phyloP scores from a whole-genome alignment of 92 coral and sea anemone genomes.

The Parazoanthus swiftii region DNA sequence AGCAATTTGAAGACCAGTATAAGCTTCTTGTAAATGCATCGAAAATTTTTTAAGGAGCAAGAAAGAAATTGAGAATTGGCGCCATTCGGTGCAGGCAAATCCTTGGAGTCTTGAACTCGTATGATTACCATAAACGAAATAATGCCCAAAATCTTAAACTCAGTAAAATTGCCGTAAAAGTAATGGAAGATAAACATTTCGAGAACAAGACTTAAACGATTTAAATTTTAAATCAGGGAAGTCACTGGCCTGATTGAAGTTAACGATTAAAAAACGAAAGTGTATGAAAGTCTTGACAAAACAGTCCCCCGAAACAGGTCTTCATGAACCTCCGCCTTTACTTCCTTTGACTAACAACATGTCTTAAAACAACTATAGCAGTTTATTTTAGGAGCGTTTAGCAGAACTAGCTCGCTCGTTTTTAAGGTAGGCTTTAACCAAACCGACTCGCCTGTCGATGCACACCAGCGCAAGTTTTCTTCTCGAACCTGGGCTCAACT shows the following conservation, averaged over 20 bases:
- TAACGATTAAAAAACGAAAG: neutral
- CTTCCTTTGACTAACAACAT: no score
- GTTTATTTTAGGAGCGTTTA: neutral
- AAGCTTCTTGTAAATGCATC: conserved; percentile 66
- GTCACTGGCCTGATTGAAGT: neutral
- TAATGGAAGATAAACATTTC: neutral
- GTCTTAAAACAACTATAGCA: no score
- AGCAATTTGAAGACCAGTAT: conserved; percentile 84
- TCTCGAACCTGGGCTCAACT: no score
- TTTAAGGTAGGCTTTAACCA: no score
- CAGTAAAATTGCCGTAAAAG: neutral
- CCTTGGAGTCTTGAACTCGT: neutral
- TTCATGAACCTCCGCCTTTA: neutral
- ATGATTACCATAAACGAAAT: neutral
- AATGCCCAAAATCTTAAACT: neutral
- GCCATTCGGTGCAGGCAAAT: neutral
- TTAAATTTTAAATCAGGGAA: neutral
- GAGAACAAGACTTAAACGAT: neutral
- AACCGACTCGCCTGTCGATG: neutral
- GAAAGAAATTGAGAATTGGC: neutral
- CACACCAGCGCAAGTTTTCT: no score
- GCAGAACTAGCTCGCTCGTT: neutral
- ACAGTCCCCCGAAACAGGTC: no score
- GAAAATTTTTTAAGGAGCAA: conserved; percentile 1
- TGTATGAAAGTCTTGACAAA: no score